phyloP scores from a whole-genome alignment of 2,888 invertebrate genomes.

The Boloria euphrosyne region DNA sequence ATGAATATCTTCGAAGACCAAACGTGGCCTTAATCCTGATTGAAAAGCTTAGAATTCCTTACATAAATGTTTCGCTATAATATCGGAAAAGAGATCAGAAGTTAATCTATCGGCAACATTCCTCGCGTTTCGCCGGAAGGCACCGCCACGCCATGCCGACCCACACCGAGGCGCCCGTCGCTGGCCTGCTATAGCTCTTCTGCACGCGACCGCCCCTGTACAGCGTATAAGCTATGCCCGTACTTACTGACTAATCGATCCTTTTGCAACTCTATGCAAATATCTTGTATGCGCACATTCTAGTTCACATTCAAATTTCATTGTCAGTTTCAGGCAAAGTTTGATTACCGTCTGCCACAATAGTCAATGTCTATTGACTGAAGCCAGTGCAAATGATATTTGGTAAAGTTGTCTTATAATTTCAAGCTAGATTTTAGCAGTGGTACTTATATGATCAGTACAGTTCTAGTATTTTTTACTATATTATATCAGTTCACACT shows the following conservation, averaged over 20 bases:
- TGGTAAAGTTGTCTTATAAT: neutral
- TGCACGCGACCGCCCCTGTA: conserved; percentile 67
- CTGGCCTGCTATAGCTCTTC: conserved; percentile 56
- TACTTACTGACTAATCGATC: conserved; percentile 67
- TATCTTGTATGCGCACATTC: conserved; percentile 36
- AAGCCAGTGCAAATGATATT: no score
- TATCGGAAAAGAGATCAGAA: conserved; percentile 82
- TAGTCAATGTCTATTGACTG: neutral
- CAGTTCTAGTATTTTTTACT: no score
- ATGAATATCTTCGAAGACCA: conserved; percentile 41
- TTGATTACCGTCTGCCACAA: conserved; percentile 26
- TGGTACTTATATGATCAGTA: no score
- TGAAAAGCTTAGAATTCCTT: conserved; percentile 79
- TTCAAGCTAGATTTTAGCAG: no score
- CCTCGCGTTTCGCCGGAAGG: conserved; percentile 81
- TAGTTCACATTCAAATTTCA: conserved; percentile 36
- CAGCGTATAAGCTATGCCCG: conserved; percentile 49
- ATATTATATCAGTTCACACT: no score
- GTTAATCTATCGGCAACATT: conserved; percentile 82
- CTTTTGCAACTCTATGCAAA: conserved; percentile 56
- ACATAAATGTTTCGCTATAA: conserved; percentile 77
- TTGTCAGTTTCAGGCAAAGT: conserved; percentile 30
- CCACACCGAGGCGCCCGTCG: conserved; percentile 43
- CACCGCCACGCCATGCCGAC: conserved; percentile 57
- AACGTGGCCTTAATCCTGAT: conserved; percentile 75